These are phyloP conservation scores for Sphaeramia orbicularis DNA, from an alignment of 2,797 vertebrate species.

Conservation along the genomic window DNA sequence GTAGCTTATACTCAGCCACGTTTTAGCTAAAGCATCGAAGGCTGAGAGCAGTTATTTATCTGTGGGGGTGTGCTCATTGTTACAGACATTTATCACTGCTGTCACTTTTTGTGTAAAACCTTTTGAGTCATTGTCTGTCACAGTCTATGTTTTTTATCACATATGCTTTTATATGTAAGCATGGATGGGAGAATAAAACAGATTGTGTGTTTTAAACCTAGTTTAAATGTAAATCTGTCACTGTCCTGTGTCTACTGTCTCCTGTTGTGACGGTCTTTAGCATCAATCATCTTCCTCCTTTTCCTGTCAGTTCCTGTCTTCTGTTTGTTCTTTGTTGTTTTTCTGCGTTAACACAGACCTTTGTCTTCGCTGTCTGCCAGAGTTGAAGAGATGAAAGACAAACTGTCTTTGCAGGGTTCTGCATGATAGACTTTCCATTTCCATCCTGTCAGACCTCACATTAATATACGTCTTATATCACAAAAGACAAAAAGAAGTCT, in stretches of 20 bases:
- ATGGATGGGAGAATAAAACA: not conserved
- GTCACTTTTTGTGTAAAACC: not conserved
- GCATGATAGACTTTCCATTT: constrained; percentile 35
- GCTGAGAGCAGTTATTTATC: not conserved
- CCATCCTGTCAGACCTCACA: constrained; percentile 34
- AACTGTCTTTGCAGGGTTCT: constrained; percentile 27
- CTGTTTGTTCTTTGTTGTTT: not conserved
- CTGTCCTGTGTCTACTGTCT: not conserved
- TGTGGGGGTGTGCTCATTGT: too few species aligned
- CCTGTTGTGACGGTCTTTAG: constrained; percentile 6
- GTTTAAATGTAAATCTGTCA: constrained; percentile 28
- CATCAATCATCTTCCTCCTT: constrained; percentile 29
- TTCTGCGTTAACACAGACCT: constrained; percentile 35
- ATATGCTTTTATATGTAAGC: not conserved
- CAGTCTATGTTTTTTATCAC: not conserved
- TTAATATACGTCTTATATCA: not conserved
- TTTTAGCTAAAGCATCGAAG: too few species aligned
- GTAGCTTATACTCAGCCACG: not conserved
- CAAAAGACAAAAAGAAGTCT: not conserved
- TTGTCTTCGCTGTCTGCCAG: constrained; percentile 34
- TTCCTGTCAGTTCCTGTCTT: constrained; percentile 17
- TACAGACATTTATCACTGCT: not conserved
- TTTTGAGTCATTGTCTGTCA: not conserved
- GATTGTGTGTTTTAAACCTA: constrained; percentile 5
- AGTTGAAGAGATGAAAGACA: constrained; percentile 34